A percentile compares a stretch with the other conserved stretches of the same genome.
Evolutionary conservation across 2,113 vertebrate genomes (phyloP).

Genomic region (Martes martes): DNA sequence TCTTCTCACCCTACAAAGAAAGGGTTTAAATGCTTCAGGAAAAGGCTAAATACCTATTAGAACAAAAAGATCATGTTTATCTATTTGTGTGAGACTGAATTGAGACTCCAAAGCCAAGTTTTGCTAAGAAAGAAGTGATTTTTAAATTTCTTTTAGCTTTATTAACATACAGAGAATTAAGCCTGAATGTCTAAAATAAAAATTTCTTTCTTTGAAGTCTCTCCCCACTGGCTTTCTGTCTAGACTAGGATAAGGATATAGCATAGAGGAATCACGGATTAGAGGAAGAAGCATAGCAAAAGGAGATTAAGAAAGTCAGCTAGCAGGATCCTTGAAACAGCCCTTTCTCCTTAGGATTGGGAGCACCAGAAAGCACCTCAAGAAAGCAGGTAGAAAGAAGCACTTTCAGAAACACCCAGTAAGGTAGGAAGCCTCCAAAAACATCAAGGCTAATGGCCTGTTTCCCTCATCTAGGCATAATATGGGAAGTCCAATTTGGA

Average conservation of each 20-base stretch:
- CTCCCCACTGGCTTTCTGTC: background rate
- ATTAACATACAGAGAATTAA: background rate
- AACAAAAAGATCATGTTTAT: background rate
- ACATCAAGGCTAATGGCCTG: background rate
- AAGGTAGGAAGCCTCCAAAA: background rate
- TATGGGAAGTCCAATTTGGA: background rate
- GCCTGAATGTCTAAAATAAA: background rate
- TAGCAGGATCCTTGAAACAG: background rate
- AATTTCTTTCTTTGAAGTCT: background rate
- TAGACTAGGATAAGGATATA: background rate
- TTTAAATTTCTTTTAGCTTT: slow-evolving; percentile 18
- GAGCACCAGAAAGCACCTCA: background rate
- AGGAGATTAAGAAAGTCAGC: background rate
- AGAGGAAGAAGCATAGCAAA: background rate
- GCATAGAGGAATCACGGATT: background rate
- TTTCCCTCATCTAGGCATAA: background rate
- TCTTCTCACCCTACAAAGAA: background rate
- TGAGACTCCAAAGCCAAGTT: background rate
- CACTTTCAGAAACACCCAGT: background rate
- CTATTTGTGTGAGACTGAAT: background rate
- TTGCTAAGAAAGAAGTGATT: background rate
- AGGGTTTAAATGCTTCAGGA: background rate
- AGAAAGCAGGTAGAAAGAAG: background rate
- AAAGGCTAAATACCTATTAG: background rate
- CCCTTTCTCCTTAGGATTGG: background rate